Evolutionary conservation across 1,140 invertebrate genomes (phyloP).

Genomic region (Hydropsyche tenuis): DNA sequence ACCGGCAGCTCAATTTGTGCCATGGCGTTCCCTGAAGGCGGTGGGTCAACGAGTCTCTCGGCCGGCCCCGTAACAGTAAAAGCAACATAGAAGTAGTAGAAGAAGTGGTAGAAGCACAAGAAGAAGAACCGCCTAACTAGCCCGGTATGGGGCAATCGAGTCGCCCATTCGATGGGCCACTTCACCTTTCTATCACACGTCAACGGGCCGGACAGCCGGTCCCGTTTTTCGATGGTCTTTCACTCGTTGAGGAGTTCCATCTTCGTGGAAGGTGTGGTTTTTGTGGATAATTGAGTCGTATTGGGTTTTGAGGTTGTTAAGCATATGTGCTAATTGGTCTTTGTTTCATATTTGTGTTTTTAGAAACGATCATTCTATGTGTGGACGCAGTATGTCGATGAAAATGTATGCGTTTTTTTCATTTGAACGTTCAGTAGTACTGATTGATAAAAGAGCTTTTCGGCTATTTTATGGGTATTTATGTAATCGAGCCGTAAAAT

Average conservation of each 20-base stretch:
- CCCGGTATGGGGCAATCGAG: neutral
- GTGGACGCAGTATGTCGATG: too few species aligned
- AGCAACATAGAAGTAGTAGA: conserved; percentile 23
- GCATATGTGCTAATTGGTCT: too few species aligned
- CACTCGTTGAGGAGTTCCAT: too few species aligned
- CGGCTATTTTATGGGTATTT: too few species aligned
- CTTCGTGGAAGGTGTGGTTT: too few species aligned
- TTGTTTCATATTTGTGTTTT: too few species aligned
- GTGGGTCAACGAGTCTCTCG: conserved; percentile 25
- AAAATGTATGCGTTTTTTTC: too few species aligned
- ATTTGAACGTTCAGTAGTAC: too few species aligned
- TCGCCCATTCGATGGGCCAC: conserved; percentile 12
- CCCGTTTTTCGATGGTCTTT: conserved; percentile 6
- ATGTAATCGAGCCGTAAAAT: neutral
- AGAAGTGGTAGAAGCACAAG: neutral
- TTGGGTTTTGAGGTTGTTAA: too few species aligned
- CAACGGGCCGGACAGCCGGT: conserved; percentile 5
- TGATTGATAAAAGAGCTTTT: too few species aligned
- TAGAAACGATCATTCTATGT: too few species aligned
- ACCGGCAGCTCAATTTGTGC: conserved; percentile 12
- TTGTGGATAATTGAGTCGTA: too few species aligned
- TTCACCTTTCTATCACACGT: conserved; percentile 30
- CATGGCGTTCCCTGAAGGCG: conserved; percentile 29
- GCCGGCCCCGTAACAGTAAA: conserved; percentile 29
- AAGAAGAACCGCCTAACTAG: neutral